Evolutionary conservation across 2,888 invertebrate species (phyloP), one percentile per base, ranked within the genome.

Genomic region (Sphinx pinastri): DNA sequence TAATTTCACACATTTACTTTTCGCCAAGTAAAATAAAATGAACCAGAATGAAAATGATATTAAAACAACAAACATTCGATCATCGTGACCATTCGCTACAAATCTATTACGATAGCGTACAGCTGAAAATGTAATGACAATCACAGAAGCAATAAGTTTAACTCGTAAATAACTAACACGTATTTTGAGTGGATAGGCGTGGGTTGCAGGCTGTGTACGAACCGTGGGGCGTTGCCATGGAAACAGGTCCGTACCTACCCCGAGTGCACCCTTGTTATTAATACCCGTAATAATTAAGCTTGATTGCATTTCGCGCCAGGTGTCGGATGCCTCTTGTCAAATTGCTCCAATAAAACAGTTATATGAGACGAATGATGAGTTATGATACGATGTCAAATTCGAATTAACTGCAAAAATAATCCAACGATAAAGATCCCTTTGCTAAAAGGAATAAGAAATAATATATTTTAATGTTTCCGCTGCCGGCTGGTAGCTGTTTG

Each of bases 241-340:
- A 84, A 85, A 93, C 92, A 81, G 83, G 87, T 81, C 83, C 85
- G 81, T 81, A 77, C 85, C 84, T 82, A 83, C 89, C 91, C 92
- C 83, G 82, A 86, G 85, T 90, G 90, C 92, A 92, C 94, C 94
- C 93, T 93, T 90, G 93, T 93, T 93, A 94, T 93, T 93, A 94
- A 94, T 94, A 93, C 93, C 89, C 86, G 88, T 88, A 93, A 93
- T 94, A 93, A 94, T 93, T 93, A 93, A 93, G 92, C 92, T 91
- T 93, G 93, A 94, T 94, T 94, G 93, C 92, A 91, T 92, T 93
- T 92, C 93, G 88, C 93, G 88, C 93, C 93, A 94, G 93, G 93
- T 94, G 93, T 88, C 89, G 81, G 92, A 89, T 92, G 90, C 84
- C 89, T 88, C 85, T 89, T 87, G 89, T 88, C 90, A 87, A 85